Evolutionary conservation across 2,113 vertebrate species (phyloP), one percentile per base, ranked within the genome.

Genomic region (Eulemur rufifrons): DNA sequence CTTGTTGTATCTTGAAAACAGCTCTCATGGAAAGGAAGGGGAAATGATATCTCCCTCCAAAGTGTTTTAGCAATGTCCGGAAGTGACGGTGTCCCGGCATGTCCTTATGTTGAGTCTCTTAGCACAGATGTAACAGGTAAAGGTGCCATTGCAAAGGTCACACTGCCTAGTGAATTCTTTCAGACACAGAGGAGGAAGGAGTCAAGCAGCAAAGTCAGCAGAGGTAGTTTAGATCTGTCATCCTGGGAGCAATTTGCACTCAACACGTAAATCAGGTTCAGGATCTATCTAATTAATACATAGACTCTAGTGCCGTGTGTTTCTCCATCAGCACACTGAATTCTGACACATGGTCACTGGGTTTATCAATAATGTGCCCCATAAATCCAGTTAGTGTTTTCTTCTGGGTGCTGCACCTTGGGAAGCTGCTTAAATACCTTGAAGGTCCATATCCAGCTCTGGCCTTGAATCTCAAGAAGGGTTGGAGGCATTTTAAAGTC

Each of bases 381-480:
- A 95, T 97, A 93, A 95, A 97, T 89, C 86, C 84, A 52, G 50
- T 78, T 61, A 89, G 69, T 27, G 15, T 96, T 88, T 89, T 37
- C 64, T 91, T 84, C 54, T 68, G 21, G 80, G 82, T 37, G 23
- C n/a, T 17, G 32, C 23, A 82, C 87, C 68, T 83, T 91, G 78
- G 47, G 83, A 89, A 86, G n/a, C 83, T 95, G 87, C 73, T 89
- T 94, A 91, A 77, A 32, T 76, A 64, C 71, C 52, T 86, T 89
- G 93, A 96, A 96, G 73, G 89, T 96, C 92, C 68, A 91, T 86
- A 6, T 47, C 68, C 34, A 66, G 66, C 61, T 77, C 61, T 96
- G 94, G 86, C 68, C 66, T 96, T 95, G 95, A 97, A 93, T 89
- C 68, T 91, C 86, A 94, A 95, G 66, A 66, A 86, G n/a, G 76